These are phyloP conservation scores for Bradypodion ventrale DNA, from an alignment of 2,797 vertebrate species.

Conservation along the genomic window DNA sequence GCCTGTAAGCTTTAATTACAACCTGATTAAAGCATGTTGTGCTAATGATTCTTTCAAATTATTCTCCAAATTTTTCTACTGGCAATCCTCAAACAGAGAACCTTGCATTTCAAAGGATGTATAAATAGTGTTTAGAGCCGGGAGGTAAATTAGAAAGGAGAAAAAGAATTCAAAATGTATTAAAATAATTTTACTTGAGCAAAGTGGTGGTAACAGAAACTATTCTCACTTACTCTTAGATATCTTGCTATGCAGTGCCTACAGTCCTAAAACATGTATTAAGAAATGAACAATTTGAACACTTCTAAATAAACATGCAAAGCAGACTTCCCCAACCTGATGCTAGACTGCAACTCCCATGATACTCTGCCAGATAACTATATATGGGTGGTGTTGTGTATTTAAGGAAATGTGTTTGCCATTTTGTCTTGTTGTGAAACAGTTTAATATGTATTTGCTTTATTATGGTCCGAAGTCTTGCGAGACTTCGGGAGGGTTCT, in stretches of 20 bases:
- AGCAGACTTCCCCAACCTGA: neutral
- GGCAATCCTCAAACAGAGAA: neutral
- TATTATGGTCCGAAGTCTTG: no score
- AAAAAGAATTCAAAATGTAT: neutral
- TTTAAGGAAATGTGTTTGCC: no score
- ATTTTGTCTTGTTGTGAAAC: no score
- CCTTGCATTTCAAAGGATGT: conserved; percentile 9
- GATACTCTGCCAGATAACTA: neutral
- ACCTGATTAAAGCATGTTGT: conserved; percentile 34
- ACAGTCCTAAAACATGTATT: neutral
- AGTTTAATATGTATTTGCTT: no score
- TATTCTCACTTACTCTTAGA: neutral
- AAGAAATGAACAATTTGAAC: neutral
- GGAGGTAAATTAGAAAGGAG: conserved; percentile 15
- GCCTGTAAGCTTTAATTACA: conserved; percentile 42
- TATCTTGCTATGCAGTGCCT: conserved; percentile 4
- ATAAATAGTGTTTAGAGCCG: conserved; percentile 10
- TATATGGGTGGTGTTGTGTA: no score
- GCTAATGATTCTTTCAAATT: conserved; percentile 29
- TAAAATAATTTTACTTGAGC: conserved; percentile 11
- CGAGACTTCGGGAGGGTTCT: no score
- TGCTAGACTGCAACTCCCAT: neutral
- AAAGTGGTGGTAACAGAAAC: neutral
- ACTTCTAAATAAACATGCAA: neutral
- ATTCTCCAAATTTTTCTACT: conserved; percentile 33